A percentile compares a stretch with the other conserved stretches of the same genome.
These are phyloP conservation scores for Loriculus beryllinus DNA, from an alignment of 2,797 vertebrate genomes.

Conservation along the genomic window DNA sequence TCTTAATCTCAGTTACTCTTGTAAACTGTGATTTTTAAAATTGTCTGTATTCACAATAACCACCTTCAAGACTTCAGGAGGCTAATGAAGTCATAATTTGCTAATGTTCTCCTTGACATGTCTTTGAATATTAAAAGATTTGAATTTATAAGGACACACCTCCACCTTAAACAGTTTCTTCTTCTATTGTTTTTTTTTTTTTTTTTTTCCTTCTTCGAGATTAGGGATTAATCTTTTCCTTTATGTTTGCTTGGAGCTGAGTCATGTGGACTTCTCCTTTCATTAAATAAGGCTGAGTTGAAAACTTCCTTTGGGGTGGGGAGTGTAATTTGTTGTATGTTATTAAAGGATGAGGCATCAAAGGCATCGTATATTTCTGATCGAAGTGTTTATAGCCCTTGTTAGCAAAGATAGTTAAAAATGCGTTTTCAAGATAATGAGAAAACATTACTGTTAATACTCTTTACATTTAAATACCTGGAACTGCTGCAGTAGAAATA, in stretches of 20 bases:
- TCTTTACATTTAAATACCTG: not conserved
- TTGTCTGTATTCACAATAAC: not conserved
- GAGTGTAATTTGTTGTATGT: not conserved
- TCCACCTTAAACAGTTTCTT: not conserved
- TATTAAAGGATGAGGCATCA: not conserved
- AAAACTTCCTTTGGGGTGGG: not conserved
- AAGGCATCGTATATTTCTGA: not conserved
- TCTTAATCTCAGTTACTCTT: not conserved
- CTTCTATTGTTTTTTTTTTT: not conserved
- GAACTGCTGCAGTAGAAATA: not conserved
- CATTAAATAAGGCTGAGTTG: not conserved
- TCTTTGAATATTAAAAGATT: not conserved
- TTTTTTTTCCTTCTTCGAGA: not conserved
- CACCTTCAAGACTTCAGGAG: not conserved
- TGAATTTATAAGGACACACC: not conserved
- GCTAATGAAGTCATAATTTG: not conserved
- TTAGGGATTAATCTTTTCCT: not conserved
- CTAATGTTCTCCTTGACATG: not conserved
- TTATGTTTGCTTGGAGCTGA: conserved; percentile 34
- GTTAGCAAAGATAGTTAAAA: not conserved
- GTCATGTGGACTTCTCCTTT: conserved; percentile 40
- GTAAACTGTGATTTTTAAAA: not conserved
- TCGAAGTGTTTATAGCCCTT: not conserved
- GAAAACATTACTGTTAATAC: not conserved
- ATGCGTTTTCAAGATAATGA: not conserved